Percentiles rank a stretch among this genome's conserved stretches.
Conservation (phyloP, 2,113 vertebrate species). For the Chaetops frenatus region DNA sequence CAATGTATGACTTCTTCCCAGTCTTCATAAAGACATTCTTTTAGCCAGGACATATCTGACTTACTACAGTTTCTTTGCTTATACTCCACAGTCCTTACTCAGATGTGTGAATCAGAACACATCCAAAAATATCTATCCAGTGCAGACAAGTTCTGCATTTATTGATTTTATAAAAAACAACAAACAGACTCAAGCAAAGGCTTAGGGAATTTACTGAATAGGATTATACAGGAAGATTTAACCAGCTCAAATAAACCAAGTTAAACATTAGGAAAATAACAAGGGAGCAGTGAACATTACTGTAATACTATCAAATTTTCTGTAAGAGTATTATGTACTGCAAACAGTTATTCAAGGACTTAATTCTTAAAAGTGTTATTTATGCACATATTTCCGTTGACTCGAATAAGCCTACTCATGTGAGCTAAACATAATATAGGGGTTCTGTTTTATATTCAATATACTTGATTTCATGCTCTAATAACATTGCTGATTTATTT, state of each 20-base stretch:
- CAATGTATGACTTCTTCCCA: not conserved
- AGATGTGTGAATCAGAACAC: not conserved
- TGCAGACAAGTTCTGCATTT: not conserved
- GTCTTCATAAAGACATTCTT: not conserved
- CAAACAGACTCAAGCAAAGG: not conserved
- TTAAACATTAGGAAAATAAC: not conserved
- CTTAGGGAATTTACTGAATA: not conserved
- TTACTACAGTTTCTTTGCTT: not conserved
- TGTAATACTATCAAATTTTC: not conserved
- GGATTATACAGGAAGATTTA: not conserved
- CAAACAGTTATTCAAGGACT: not conserved
- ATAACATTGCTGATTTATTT: slow-evolving; percentile 62
- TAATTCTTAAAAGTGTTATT: not conserved
- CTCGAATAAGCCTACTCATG: not conserved
- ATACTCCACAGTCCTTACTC: not conserved
- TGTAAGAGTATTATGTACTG: not conserved
- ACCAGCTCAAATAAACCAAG: not conserved
- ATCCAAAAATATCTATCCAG: not conserved
- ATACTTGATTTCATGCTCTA: slow-evolving; percentile 67
- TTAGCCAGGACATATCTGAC: not conserved
- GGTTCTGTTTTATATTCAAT: slow-evolving; percentile 6
- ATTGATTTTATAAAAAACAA: not conserved
- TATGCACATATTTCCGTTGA: not conserved
- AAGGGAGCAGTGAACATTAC: not conserved
- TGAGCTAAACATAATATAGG: not conserved